These are phyloP conservation scores for Ancistrus triradiatus DNA, from an alignment of 2,113 vertebrate species.

Conservation along the genomic window DNA sequence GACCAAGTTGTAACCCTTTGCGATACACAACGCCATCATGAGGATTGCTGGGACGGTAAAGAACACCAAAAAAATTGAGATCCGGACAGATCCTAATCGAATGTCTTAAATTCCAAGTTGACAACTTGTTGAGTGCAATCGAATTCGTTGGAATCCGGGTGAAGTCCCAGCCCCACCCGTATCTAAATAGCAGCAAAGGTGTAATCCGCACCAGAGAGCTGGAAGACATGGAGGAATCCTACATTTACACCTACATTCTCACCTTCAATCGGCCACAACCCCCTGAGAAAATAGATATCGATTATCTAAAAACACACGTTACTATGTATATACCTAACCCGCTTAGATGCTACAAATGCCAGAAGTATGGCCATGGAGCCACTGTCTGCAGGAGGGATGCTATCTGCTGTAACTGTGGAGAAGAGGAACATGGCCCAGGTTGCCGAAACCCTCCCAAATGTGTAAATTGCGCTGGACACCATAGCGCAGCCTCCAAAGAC, in stretches of 20 bases:
- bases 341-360: background rate
- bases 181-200: background rate
- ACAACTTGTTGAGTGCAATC: background rate
- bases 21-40: slow-evolving; percentile 4
- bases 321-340: background rate
- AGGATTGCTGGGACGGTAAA: slow-evolving; percentile 9
- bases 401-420: background rate
- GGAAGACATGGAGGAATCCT: too few relatives aligned
- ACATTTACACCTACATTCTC: background rate
- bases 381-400: background rate
- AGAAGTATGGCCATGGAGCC: background rate
- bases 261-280: background rate
- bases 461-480: background rate
- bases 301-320: background rate
- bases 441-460: background rate
- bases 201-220: too few relatives aligned
- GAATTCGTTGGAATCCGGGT: background rate
- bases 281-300: background rate
- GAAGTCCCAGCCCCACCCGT: background rate
- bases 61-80: slow-evolving; percentile 5
- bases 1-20: background rate
- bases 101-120: background rate
- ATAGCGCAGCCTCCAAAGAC: background rate
- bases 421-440: background rate
- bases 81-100: background rate